A percentile compares a stretch with the other conserved stretches of the same genome.
These are phyloP conservation scores for Leptopilina boulardi DNA, from an alignment of 1,140 invertebrate genomes.

Conservation along the genomic window DNA sequence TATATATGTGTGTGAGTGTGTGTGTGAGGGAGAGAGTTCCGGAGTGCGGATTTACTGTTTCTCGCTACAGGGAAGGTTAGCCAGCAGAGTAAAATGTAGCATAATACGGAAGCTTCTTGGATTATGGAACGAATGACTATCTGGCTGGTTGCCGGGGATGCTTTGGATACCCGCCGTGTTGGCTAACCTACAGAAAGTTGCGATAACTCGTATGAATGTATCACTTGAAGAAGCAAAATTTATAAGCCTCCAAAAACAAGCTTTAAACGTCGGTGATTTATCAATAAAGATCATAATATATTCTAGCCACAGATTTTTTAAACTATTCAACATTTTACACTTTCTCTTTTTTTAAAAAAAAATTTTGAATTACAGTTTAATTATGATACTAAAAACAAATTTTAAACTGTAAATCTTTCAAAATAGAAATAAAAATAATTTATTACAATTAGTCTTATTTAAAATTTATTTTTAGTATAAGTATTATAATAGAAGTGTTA, in stretches of 20 bases:
- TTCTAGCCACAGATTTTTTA: neutral
- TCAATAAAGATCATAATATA: neutral
- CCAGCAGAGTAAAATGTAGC: slow-evolving; percentile 20
- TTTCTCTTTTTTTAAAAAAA: neutral
- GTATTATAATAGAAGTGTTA: no score
- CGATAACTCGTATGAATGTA: slow-evolving; percentile 15
- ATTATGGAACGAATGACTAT: slow-evolving; percentile 27
- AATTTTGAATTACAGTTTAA: no score
- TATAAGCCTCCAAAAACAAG: neutral
- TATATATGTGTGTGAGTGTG: no score
- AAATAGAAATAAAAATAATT: no score
- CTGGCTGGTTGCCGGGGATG: slow-evolving; percentile 21
- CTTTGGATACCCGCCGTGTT: slow-evolving; percentile 30
- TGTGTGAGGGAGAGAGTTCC: neutral
- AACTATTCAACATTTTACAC: neutral
- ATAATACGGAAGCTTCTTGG: slow-evolving; percentile 32
- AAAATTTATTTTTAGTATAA: no score
- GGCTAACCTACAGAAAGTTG: slow-evolving; percentile 28
- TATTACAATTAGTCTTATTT: no score
- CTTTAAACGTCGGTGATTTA: slow-evolving; percentile 15
- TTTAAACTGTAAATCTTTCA: no score
- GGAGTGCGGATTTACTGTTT: slow-evolving; percentile 3
- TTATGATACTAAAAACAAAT: no score
- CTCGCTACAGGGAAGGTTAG: neutral
- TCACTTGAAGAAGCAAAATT: slow-evolving; percentile 11